Percentiles rank a stretch among this genome's conserved stretches.
phyloP scores from a whole-genome alignment of 2,797 vertebrate species.

The Pterois miles region DNA sequence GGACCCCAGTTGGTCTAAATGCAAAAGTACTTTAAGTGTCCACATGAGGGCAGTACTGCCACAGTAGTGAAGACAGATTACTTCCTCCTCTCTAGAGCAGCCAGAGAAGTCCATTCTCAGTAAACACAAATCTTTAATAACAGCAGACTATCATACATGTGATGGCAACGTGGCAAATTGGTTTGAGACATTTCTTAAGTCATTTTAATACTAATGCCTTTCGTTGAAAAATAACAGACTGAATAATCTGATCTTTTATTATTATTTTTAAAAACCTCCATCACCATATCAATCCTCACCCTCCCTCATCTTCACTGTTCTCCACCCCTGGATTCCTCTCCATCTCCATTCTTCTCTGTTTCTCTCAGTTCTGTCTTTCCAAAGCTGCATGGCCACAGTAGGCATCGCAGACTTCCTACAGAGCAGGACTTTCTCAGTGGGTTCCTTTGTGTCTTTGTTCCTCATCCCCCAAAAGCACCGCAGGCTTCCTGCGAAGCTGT shows the following conservation, averaged over 20 bases:
- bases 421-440: slow-evolving; percentile 63
- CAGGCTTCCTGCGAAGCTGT: slow-evolving; percentile 68
- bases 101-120: not conserved
- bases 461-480: slow-evolving; percentile 63
- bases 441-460: slow-evolving; percentile 73
- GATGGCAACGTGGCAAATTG: not conserved
- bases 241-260: not conserved
- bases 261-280: not conserved
- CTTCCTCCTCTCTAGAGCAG: not conserved
- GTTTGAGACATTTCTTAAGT: not conserved
- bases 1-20: not conserved
- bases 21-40: slow-evolving; percentile 18
- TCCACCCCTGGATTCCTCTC: slow-evolving; percentile 30
- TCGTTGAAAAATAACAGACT: not conserved
- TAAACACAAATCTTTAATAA: not conserved
- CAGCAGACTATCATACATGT: not conserved
- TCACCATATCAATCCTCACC: slow-evolving; percentile 26
- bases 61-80: slow-evolving; percentile 35
- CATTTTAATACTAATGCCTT: not conserved
- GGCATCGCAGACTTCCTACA: slow-evolving; percentile 60
- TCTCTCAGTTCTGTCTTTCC: slow-evolving; percentile 42
- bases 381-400: slow-evolving; percentile 42
- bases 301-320: slow-evolving; percentile 8
- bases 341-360: slow-evolving; percentile 46
- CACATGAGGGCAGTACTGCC: slow-evolving; percentile 77